Base-by-base conservation (phyloP, 2,888 invertebrate species). In the Opisthograptis luteolata region DNA sequence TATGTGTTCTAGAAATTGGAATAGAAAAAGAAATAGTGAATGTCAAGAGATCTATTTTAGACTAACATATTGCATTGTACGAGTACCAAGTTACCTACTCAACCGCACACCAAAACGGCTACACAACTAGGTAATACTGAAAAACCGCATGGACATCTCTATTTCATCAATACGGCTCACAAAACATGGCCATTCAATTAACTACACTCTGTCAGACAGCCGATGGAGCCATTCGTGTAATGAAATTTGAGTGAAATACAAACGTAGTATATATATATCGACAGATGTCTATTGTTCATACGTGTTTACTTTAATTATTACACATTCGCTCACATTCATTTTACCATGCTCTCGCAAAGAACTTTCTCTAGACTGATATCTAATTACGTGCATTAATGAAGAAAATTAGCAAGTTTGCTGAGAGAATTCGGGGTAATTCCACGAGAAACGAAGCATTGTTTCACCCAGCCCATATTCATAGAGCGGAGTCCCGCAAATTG, bases 401-500 rank as follows among this genome's bases (percentile, higher is more conserved):
- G 35, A 68, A 73, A 57, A 75, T 72, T 70, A 72, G 66, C 68
- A 62, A 62, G 62, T 62, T 55, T 58, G 55, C 60, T 60, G 60
- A 62, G 62, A 47, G 59, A 75, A 72, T 73, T 78, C 59, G 63
- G 64, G 60, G 71, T 76, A 76, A 79, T 81, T 85, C 68, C 58
- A 59, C 71, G 66, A 80, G 74, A 82, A 84, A 78, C 73, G 75
- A 77, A 79, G 76, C 81, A 81, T 82, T 82, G 85, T 86, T 81
- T 77, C 69, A 67, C 68, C 72, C 70, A 67, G 59, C 65, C 73
- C 76, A 82, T 81, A 78, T 81, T 79, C 80, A 80, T 83, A 81
- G 76, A 70, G 58, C 76, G 70, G 73, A 72, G 70, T 71, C 65
- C 73, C 79, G 76, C 82, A 87, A 89, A 89, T 89, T 87, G 87